Percentiles rank a stretch among this genome's conserved stretches.
phyloP scores from a whole-genome alignment of 2,888 invertebrate species.

The Heliconius charithonia region DNA sequence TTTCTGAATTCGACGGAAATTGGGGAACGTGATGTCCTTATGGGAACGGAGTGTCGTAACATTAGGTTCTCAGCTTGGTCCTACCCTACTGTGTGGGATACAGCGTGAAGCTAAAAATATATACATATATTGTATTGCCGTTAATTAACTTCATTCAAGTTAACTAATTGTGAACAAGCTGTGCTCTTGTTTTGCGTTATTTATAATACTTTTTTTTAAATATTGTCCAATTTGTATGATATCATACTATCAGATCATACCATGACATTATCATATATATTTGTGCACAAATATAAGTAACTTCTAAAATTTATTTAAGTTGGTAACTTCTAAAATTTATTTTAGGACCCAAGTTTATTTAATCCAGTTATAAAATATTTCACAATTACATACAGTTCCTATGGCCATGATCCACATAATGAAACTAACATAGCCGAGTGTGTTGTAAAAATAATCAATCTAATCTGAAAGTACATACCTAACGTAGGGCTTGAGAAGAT shows the following conservation, averaged over 20 bases:
- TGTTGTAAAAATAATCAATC: constrained; percentile 62
- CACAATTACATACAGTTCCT: constrained; percentile 44
- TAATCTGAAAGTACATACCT: constrained; percentile 75
- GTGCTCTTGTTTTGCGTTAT: neutral
- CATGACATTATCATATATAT: no score
- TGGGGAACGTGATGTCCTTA: no score
- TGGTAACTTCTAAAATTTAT: no score
- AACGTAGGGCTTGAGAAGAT: constrained; percentile 64
- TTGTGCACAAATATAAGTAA: no score
- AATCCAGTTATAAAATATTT: constrained; percentile 42
- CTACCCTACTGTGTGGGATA: no score
- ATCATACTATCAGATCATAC: neutral
- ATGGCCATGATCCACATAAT: constrained; percentile 69
- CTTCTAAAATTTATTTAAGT: no score
- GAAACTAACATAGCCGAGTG: constrained; percentile 48
- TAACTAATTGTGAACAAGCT: neutral
- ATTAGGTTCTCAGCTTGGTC: no score
- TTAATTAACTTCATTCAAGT: no score
- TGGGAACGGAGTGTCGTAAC: no score
- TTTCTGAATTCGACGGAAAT: no score
- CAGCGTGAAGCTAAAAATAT: no score
- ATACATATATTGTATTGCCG: no score
- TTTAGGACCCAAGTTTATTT: neutral
- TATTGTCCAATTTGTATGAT: neutral
- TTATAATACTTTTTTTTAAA: neutral